A percentile compares a stretch with the other conserved stretches of the same genome.
Conservation (phyloP, 2,113 vertebrate species). For the Elephas maximus region DNA sequence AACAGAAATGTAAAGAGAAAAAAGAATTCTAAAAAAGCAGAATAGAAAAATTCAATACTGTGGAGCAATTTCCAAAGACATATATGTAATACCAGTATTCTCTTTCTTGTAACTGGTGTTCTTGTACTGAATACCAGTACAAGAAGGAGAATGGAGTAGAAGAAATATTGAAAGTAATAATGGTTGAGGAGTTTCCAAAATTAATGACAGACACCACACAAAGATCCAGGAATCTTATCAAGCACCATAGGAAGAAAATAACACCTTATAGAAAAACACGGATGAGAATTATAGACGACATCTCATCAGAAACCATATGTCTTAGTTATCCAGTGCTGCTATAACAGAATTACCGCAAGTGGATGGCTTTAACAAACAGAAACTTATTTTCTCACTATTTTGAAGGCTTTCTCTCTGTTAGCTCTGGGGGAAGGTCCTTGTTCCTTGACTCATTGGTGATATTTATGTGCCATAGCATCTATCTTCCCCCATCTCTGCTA, state of each 20-base stretch:
- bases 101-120: too few species aligned
- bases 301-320: background rate
- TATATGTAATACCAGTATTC: background rate
- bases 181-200: conserved; percentile 15
- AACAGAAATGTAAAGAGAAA: background rate
- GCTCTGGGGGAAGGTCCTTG: too few species aligned
- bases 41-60: background rate
- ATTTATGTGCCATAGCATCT: too few species aligned
- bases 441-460: too few species aligned
- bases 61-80: conserved; percentile 23
- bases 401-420: too few species aligned
- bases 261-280: background rate
- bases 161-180: conserved; percentile 48
- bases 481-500: too few species aligned
- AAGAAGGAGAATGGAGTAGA: conserved; percentile 4
- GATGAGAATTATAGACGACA: background rate
- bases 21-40: background rate
- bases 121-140: background rate
- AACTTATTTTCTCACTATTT: too few species aligned
- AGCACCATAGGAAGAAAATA: background rate
- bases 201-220: conserved; percentile 38
- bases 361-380: too few species aligned
- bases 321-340: too few species aligned
- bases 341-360: too few species aligned
- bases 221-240: background rate